phyloP scores from a whole-genome alignment of 2,888 invertebrate genomes.

The Lysandra bellargus region DNA sequence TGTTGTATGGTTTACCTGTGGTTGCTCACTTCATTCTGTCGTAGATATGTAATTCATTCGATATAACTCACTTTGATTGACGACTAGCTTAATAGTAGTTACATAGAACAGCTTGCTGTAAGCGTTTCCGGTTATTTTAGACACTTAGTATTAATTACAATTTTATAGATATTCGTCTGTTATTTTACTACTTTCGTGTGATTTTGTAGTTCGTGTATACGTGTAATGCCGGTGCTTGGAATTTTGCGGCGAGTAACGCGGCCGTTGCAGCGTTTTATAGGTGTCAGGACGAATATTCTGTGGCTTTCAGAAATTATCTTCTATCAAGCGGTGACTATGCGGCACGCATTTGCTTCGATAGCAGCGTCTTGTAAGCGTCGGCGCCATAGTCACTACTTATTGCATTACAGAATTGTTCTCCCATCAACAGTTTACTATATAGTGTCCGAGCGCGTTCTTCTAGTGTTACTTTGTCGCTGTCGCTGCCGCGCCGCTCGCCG shows the following conservation, averaged over 20 bases:
- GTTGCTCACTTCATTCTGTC: conserved; percentile 30
- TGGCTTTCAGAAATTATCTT: no score
- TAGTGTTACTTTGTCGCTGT: background rate
- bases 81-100: conserved; percentile 13
- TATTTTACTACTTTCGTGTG: conserved; percentile 18
- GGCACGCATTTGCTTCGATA: no score
- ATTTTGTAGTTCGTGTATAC: conserved; percentile 24
- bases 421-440: background rate
- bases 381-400: no score
- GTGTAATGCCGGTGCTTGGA: background rate
- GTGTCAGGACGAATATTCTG: no score
- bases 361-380: no score
- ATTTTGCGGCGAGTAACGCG: background rate
- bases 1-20: conserved; percentile 44
- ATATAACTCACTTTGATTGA: conserved; percentile 19
- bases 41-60: conserved; percentile 27
- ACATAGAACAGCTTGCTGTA: conserved; percentile 8
- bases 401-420: no score
- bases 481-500: background rate
- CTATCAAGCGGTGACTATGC: no score
- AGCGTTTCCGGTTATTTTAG: conserved; percentile 20
- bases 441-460: background rate
- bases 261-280: background rate
- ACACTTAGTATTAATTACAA: conserved; percentile 26
- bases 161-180: conserved; percentile 29